Evolutionary conservation across 2,113 vertebrate genomes (phyloP).

Genomic region (Oostethus manadensis): DNA sequence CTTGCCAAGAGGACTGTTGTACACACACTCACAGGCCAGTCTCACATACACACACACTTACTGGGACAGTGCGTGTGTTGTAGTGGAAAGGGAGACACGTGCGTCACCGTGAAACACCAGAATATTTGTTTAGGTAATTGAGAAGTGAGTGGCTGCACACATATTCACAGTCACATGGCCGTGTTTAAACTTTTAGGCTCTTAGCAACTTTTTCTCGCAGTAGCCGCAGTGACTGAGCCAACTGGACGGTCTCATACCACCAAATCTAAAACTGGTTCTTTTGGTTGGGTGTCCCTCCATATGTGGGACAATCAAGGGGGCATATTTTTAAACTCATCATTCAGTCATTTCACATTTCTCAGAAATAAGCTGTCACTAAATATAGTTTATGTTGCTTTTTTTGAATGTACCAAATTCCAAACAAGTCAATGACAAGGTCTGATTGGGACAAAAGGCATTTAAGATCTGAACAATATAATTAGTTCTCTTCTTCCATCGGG

Average conservation of each 20-base stretch:
- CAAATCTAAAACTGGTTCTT: constrained; percentile 1
- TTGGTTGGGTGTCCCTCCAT: neutral
- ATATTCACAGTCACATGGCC: constrained; percentile 17
- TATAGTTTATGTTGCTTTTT: neutral
- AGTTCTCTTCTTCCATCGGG: constrained; percentile 7
- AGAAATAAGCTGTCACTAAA: neutral
- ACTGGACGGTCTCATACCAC: constrained; percentile 13
- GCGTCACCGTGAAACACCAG: constrained; percentile 60
- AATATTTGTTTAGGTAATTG: constrained; percentile 67
- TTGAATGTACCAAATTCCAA: neutral
- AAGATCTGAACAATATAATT: constrained; percentile 7
- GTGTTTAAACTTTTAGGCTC: constrained; percentile 18
- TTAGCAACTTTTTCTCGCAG: constrained; percentile 11
- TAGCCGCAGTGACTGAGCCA: neutral
- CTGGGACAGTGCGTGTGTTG: constrained; percentile 44
- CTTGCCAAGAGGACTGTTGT: constrained; percentile 51
- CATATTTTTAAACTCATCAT: constrained; percentile 2
- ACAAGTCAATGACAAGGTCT: neutral
- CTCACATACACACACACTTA: constrained; percentile 28
- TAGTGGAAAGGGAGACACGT: constrained; percentile 59
- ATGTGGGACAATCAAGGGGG: neutral
- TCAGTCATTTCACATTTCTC: constrained; percentile 3
- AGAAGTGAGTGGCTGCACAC: constrained; percentile 39
- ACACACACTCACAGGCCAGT: constrained; percentile 39
- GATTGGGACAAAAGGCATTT: neutral